Evolutionary conservation across 2,113 vertebrate genomes (phyloP).

Genomic region (Gallinago undulata): DNA sequence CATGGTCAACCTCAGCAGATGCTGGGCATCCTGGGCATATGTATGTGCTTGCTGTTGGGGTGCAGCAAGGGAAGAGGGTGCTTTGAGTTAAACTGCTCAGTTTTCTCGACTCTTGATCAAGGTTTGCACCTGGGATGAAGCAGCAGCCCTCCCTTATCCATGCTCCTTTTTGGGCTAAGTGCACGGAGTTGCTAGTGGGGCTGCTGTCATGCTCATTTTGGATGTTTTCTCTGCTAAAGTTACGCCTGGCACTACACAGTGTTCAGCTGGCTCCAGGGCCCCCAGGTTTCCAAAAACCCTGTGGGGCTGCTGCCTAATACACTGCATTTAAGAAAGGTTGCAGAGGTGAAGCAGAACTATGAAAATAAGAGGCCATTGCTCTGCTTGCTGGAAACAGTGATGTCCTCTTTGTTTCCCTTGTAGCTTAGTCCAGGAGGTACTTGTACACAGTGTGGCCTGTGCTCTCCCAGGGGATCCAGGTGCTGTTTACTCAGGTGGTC

Average conservation of each 20-base stretch:
- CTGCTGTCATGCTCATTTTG: rapidly evolving
- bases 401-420: not conserved
- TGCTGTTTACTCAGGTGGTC: not conserved
- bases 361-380: not conserved
- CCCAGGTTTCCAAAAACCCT: not conserved
- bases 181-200: not conserved
- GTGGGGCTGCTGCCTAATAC: not conserved
- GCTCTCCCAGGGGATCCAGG: not conserved
- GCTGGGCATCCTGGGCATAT: not conserved
- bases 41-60: rapidly evolving
- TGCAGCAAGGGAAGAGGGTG: not conserved
- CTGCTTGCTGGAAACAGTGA: not conserved
- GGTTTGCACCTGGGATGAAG: not conserved
- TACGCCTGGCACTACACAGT: rapidly evolving
- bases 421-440: not conserved
- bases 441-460: rapidly evolving
- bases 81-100: not conserved
- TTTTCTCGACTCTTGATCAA: not conserved
- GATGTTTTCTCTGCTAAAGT: not conserved
- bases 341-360: not conserved
- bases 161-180: not conserved
- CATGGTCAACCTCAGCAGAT: not conserved
- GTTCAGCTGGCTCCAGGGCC: rapidly evolving
- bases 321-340: not conserved
- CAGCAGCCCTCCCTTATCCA: rapidly evolving